These are phyloP conservation scores for Dromaius novaehollandiae DNA, from an alignment of 2,113 vertebrate genomes.

Conservation along the genomic window DNA sequence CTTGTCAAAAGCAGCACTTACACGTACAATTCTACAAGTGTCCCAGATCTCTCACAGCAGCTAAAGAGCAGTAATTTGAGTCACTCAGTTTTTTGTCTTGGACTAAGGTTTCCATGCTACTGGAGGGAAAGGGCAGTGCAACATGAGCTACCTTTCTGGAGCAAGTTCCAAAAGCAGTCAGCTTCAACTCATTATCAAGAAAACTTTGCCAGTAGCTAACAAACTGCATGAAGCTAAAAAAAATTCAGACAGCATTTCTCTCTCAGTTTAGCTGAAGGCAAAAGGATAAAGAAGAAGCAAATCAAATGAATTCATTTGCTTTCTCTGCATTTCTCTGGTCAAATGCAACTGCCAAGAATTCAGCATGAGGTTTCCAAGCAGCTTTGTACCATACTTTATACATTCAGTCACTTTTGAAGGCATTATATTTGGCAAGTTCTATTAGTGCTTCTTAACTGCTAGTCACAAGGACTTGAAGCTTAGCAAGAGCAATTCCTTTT, in stretches of 20 bases:
- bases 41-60: background rate
- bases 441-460: slow-evolving; percentile 7
- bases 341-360: background rate
- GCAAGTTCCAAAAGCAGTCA: background rate
- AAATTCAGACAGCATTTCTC: background rate
- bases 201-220: background rate
- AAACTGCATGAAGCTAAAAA: too few species aligned
- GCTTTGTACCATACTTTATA: background rate
- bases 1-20: background rate
- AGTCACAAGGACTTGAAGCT: background rate
- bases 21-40: background rate
- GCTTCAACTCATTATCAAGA: background rate
- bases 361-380: background rate
- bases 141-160: background rate
- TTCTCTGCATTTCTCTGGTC: background rate
- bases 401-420: background rate
- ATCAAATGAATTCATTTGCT: background rate
- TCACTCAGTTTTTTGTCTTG: background rate
- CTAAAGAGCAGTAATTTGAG: background rate
- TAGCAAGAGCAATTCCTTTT: slow-evolving; percentile 9
- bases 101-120: background rate
- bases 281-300: background rate
- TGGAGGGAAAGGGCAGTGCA: background rate
- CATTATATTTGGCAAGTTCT: background rate
- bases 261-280: background rate